Base-by-base conservation (phyloP, 2,113 vertebrate species). In the Aptenodytes forsteri region DNA sequence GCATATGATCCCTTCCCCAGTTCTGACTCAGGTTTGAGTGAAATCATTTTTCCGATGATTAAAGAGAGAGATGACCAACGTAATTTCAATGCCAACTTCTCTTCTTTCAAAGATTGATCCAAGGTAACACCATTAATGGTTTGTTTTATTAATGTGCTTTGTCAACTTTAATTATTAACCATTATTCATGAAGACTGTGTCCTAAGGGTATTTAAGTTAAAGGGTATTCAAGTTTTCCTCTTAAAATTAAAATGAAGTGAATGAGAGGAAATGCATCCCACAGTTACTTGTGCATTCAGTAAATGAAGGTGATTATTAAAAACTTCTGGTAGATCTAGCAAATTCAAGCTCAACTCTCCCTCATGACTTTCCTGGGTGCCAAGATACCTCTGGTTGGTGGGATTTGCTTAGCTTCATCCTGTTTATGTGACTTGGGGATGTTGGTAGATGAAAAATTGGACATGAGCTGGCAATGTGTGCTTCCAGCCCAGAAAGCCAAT, bases 71-170 rank as follows among this genome's bases (percentile, higher is more conserved):
- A 62, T 4, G 21, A 90, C 19, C 82, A 67, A 89, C 0, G 4
- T 55, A 71, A 78, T 89, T 93, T 89, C 55, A 78, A 69, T 93
- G 90, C 59, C 85, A 93, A 16, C 26, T 86, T 77, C 25, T 66
- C 23, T 77, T 72, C n/a, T 78, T 75, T 83, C 79, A 52, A 77
- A 38, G 22, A 81, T 20, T 9, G 64, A 90, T 90, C 85, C 90
- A 90, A 90, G 71, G 75, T 32, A 90, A 92, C 42, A 71, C 18
- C 27, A 80, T 81, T 90, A 93, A 92, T 14, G 9, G 6, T 34
- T 66, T 88, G 40, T 58, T 97, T 94, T 78, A 96, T 90, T 89
- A 75, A 93, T 66, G 38, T 71, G 20, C 42, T 95, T 71, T 76
- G 65, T 76, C 73, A 79, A 46, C n/a, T 95, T 93, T 54, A 65